Evolutionary conservation across 2,888 invertebrate species (phyloP), one percentile per base, ranked within the genome.

Genomic region (Syritta pipiens): DNA sequence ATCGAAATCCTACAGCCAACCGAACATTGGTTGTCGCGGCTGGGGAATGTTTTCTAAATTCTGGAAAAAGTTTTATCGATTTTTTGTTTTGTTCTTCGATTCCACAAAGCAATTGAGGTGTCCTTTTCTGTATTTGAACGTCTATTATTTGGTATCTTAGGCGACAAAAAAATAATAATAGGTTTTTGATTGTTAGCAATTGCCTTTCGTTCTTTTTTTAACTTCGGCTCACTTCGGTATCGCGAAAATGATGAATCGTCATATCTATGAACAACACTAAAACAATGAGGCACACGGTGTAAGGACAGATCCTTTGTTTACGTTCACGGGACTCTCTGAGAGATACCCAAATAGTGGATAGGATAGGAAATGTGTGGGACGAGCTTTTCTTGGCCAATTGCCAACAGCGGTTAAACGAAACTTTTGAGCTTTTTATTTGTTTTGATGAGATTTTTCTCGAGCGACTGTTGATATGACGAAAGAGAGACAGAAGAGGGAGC

Each of bases 261-360:
- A 40, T 42, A 30, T 28, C 22, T 9, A 10, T 19, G 24, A 55
- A 40, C 51, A 9, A 46, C 24, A 72, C n/a, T 28, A 40, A 72
- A 65, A 48, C 49, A 53, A 53, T 48, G 32, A 49, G 26, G 48
- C 35, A 59, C 53, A 67, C 22, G 10, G 40, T 42, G 44, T 44
- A 48, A 40, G 59, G 48, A 55, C 48, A 48, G 14, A 44, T 60
- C 72, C 72, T 77, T 77, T 77, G 77, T 77, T 77, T 77, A 77
- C 77, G 60, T 72, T 72, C 60, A 35, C 24, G 22, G 49, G 32
- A 30, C 28, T 77, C 59, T 37, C 46, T 67, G 65, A 72, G 65
- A 55, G 60, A 72, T n/a, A 65, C 72, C 48, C 42, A 65, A 51
- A 22, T 19, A 12, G 20, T 14, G 14, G 48, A 49, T 37, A 28